These are phyloP conservation scores for Salvelinus fontinalis DNA, from an alignment of 2,113 vertebrate genomes.

Conservation along the genomic window DNA sequence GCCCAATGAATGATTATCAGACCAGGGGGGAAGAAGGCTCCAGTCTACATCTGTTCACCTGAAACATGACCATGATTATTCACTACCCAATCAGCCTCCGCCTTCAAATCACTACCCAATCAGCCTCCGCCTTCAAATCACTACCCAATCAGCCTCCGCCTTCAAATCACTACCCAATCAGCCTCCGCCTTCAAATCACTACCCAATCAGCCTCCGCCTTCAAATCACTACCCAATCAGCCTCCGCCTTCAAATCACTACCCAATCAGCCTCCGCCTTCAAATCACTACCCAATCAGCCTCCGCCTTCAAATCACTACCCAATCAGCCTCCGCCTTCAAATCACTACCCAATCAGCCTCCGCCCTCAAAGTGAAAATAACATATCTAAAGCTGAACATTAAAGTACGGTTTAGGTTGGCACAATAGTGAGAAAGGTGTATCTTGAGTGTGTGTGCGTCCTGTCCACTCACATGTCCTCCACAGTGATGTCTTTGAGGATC, in stretches of 20 bases:
- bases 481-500: slow-evolving; percentile 93
- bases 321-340: not conserved
- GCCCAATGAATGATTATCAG: not conserved
- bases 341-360: not conserved
- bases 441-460: not conserved
- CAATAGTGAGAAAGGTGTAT: too few relatives aligned
- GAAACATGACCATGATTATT: too few relatives aligned
- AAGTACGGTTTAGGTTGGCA: too few relatives aligned
- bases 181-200: not conserved
- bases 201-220: not conserved
- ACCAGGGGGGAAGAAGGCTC: too few relatives aligned
- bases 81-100: not conserved
- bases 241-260: not conserved
- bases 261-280: not conserved
- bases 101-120: not conserved
- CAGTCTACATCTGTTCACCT: too few relatives aligned
- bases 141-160: too few relatives aligned
- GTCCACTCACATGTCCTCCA: slow-evolving; percentile 90
- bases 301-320: not conserved
- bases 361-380: not conserved
- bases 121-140: not conserved
- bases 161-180: not conserved
- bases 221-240: not conserved
- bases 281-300: not conserved
- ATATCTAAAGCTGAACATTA: too few relatives aligned